These are phyloP conservation scores for Drosophila borborema DNA, from an alignment of 2,888 invertebrate species.

Conservation along the genomic window DNA sequence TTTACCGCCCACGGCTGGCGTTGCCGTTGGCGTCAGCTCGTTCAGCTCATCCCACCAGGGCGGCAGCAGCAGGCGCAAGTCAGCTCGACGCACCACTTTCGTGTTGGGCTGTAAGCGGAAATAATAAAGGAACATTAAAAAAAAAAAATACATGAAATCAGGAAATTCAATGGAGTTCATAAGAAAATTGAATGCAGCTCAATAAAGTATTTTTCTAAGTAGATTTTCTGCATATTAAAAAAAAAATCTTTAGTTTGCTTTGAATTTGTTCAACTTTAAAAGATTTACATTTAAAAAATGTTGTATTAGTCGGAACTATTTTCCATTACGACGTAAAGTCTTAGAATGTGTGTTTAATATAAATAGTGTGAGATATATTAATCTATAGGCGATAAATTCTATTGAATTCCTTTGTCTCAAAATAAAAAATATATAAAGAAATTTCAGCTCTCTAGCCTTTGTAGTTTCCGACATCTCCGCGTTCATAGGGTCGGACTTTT, in stretches of 20 bases:
- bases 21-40: conserved; percentile 85
- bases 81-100: conserved; percentile 92
- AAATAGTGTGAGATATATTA: no score
- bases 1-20: conserved; percentile 35
- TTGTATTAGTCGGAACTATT: no score
- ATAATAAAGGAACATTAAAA: background rate
- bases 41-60: conserved; percentile 99
- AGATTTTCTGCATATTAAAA: background rate
- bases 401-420: no score
- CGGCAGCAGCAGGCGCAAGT: conserved; percentile 94
- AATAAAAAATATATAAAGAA: no score
- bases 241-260: background rate
- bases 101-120: conserved; percentile 46
- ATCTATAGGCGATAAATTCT: no score
- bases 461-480: no score
- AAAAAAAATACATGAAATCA: background rate
- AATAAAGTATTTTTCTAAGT: background rate
- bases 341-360: no score
- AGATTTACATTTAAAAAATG: no score
- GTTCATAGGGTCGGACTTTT: no score
- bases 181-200: background rate
- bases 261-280: no score
- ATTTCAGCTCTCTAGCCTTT: no score
- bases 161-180: background rate
- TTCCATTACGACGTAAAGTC: no score